A percentile compares a stretch with the other conserved stretches of the same genome.
These are phyloP conservation scores for Megaleporinus macrocephalus DNA, from an alignment of 2,113 vertebrate genomes.

Conservation along the genomic window DNA sequence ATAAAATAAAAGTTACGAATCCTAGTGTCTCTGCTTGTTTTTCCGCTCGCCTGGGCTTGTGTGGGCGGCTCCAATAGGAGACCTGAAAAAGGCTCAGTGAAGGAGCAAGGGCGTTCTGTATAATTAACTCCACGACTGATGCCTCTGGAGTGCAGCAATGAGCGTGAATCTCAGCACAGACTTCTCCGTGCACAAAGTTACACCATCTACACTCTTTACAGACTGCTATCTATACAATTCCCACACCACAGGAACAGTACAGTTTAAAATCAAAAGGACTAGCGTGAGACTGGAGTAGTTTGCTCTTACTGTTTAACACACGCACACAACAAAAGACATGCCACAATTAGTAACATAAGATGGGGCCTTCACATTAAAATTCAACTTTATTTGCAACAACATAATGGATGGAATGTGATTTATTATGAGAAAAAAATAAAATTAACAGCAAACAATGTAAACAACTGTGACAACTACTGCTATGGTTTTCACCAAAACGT, in stretches of 20 bases:
- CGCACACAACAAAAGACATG: neutral
- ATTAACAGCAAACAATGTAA: neutral
- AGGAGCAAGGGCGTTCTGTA: neutral
- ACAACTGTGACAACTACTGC: neutral
- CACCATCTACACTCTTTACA: neutral
- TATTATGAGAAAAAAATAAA: neutral
- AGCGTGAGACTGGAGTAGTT: neutral
- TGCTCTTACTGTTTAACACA: neutral
- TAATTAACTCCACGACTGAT: constrained; percentile 16
- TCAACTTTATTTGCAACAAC: constrained; percentile 42
- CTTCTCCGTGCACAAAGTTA: neutral
- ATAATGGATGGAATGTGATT: constrained; percentile 41
- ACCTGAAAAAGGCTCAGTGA: neutral
- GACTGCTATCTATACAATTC: neutral
- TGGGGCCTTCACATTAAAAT: constrained; percentile 2
- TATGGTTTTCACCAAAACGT: neutral
- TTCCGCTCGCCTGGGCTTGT: constrained; percentile 11
- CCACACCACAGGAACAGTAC: neutral
- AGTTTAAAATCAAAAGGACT: neutral
- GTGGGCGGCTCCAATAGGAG: neutral
- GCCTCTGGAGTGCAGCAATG: neutral
- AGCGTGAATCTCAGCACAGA: neutral
- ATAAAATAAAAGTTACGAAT: constrained; percentile 89
- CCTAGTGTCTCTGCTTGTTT: constrained; percentile 64
- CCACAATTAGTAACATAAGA: neutral